Percentiles rank a stretch among this genome's conserved stretches.
These are phyloP conservation scores for Tyrannus savana DNA, from an alignment of 2,113 vertebrate species.

Conservation along the genomic window DNA sequence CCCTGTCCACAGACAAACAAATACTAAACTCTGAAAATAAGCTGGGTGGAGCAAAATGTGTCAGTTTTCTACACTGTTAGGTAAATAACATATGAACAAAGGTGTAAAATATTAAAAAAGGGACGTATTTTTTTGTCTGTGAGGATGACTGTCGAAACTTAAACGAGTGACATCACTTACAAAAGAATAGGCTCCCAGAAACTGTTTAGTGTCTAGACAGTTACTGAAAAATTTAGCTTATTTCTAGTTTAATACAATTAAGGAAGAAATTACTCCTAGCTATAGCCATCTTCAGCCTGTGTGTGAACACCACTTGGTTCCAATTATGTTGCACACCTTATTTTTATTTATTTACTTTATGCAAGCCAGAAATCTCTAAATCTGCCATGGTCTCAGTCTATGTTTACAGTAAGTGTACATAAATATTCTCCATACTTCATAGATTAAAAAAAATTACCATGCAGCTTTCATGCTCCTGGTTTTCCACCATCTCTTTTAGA, in stretches of 20 bases:
- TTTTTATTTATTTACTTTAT: not conserved
- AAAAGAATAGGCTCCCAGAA: not conserved
- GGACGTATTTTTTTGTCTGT: not conserved
- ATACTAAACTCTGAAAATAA: not conserved
- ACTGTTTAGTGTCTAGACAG: not conserved
- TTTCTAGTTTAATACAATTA: not conserved
- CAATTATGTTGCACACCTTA: not conserved
- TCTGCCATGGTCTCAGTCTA: not conserved
- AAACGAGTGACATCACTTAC: not conserved
- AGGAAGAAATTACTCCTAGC: not conserved
- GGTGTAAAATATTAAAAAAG: not conserved
- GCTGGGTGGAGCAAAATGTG: not conserved
- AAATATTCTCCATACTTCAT: not conserved
- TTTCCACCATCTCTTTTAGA: slow-evolving; percentile 69
- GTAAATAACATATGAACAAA: not conserved
- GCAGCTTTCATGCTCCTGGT: slow-evolving; percentile 31
- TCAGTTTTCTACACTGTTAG: not conserved
- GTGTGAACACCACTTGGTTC: not conserved
- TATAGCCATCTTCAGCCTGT: not conserved
- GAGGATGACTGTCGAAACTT: not conserved
- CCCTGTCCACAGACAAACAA: not conserved
- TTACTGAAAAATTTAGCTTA: not conserved
- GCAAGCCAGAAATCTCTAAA: not conserved
- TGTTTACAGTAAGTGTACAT: not conserved
- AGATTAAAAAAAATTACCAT: slow-evolving; percentile 47